Base-by-base conservation (phyloP, 2,113 vertebrate genomes). In the Piaya cayana region DNA sequence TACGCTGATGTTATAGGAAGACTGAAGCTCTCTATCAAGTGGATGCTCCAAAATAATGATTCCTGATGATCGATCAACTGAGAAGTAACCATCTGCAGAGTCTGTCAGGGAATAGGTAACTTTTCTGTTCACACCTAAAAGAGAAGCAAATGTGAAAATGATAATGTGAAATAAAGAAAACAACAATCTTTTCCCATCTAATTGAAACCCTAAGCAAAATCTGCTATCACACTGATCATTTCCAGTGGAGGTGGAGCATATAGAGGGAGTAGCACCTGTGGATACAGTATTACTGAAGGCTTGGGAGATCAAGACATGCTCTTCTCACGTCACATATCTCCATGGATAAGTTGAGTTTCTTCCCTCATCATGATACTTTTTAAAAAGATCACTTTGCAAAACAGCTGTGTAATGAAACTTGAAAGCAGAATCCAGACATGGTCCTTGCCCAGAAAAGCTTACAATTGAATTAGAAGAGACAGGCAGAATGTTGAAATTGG, bases 1-100 rank as follows among this genome's bases (percentile, higher is more conserved):
- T 42, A 99, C 98, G 2, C 95, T 98, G 89, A 99, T 98, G 83
- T 98, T 99, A 91, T 99, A 99, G 6, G 98, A 97, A 3, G 99
- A 97, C 90, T 99, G 99, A 72, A 98, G 97, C 84, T 99, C 99
- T 5, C 99, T 98, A 56, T 99, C 99, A 9, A 99, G 98, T 0
- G 98, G 95, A 25, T 98, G 98, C 86, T 99, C 99, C 92, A 99
- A 97, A 86, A 98, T 96, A 39, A 99, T 97, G 32, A 99, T 98
- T 62, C 99, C 99, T 0, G 99, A 98, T 4, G 97, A 97, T 32
- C 90, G 97, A 75, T 99, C 98, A 5, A 99, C 98, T 47, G 99
- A 99, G 97, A 99, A 99, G 94, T 98, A 98, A 3, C 98, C 98
- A 34, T 96, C 92, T 11, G 98, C 98, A 0, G 99, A 99, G 94